phyloP scores from a whole-genome alignment of 2,888 invertebrate genomes.

The Eilema depressum region DNA sequence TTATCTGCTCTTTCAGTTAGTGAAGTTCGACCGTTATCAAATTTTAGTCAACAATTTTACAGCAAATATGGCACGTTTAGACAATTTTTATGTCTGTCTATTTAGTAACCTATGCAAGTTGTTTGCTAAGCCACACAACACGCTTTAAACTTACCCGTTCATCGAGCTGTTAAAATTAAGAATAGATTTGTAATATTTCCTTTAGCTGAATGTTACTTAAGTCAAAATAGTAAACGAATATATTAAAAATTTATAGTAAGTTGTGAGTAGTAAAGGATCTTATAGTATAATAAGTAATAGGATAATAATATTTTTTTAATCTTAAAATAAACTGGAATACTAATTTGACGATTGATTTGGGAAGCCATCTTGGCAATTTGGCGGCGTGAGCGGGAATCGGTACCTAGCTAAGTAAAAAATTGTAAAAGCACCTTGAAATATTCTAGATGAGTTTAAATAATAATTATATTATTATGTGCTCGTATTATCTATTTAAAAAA shows the following conservation, averaged over 20 bases:
- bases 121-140: conserved; percentile 13
- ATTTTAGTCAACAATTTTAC: not conserved
- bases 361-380: not conserved
- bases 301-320: not conserved
- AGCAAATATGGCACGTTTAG: not conserved
- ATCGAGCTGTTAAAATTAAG: conserved; percentile 65
- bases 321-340: not conserved
- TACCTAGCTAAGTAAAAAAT: too few relatives aligned
- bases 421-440: not conserved
- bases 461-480: not conserved
- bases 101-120: not conserved
- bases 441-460: too few relatives aligned
- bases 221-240: not conserved
- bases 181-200: conserved; percentile 25
- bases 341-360: not conserved
- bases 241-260: not conserved
- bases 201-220: not conserved
- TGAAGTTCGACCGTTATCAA: not conserved
- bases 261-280: not conserved
- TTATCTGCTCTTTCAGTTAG: too few relatives aligned
- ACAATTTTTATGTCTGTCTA: not conserved
- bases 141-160: conserved; percentile 64
- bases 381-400: not conserved
- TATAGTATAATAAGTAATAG: not conserved
- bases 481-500: not conserved